Percentiles rank a stretch among this genome's conserved stretches.
These are phyloP conservation scores for Drosophila obscura DNA, from an alignment of 1,140 invertebrate species.

Conservation along the genomic window DNA sequence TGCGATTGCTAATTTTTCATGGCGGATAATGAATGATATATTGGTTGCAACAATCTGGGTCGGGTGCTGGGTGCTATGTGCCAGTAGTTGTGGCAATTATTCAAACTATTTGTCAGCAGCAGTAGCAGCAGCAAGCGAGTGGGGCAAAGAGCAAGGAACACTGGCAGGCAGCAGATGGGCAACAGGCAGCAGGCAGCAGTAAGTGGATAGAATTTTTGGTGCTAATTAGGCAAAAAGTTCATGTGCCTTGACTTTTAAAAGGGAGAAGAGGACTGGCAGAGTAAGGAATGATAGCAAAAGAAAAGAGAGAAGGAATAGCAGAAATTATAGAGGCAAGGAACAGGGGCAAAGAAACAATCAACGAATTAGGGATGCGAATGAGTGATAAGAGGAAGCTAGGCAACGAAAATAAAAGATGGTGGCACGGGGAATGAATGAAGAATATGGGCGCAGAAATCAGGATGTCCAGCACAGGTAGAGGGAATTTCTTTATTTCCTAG, in stretches of 20 bases:
- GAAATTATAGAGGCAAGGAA: not conserved
- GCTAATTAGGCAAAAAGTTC: conserved; percentile 71
- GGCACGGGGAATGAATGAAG: too few species aligned
- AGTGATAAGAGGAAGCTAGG: too few species aligned
- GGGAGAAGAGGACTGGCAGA: conserved; percentile 5
- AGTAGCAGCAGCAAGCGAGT: not conserved
- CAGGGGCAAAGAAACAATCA: too few species aligned
- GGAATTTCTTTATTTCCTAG: too few species aligned
- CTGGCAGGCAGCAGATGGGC: conserved; percentile 2
- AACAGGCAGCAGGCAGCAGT: conserved; percentile 17
- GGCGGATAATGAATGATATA: conserved; percentile 80
- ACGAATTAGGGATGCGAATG: too few species aligned
- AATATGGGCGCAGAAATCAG: too few species aligned
- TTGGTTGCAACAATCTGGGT: conserved; percentile 62
- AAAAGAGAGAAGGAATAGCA: not conserved
- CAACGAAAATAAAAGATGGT: too few species aligned
- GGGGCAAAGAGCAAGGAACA: not conserved
- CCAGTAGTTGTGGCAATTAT: conserved; percentile 64
- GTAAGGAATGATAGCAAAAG: not conserved
- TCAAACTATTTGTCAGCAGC: conserved; percentile 77
- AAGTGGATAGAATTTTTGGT: conserved; percentile 24
- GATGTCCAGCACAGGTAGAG: too few species aligned
- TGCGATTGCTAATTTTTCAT: conserved; percentile 81
- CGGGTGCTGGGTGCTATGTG: conserved; percentile 10
- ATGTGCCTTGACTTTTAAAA: conserved; percentile 18